Base-by-base conservation (phyloP, 2,888 invertebrate genomes). In the Anthophora plumipes region DNA sequence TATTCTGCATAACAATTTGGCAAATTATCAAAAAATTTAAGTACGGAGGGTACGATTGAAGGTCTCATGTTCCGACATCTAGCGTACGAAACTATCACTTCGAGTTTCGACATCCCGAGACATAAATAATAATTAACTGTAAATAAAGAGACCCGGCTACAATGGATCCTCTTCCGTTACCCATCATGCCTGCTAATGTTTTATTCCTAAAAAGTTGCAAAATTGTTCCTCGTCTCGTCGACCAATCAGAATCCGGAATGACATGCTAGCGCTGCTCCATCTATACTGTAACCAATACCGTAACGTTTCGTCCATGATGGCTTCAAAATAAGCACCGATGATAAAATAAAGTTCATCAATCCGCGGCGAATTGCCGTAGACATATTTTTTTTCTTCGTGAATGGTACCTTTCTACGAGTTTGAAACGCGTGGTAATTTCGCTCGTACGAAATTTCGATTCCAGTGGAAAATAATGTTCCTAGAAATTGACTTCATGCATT, bases 11-110 rank as follows among this genome's bases (percentile, higher is more conserved):
- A 57, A 14, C 20, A 37, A 31, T 31, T 31, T 43, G 14, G 8
- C 3, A 20, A 25, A 55, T 68, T n/a, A 43, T 68, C 54, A 57
- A 68, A 55, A 46, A 55, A 57, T 57, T 68, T 20, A 68, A 57
- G 57, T 37, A 46, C 46, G 46, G 43, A 43, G 37, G 46, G 31
- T n/a, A 60, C 41, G 14, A 31, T 14, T 22, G 41, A 41, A 22
- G 37, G 20, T 5, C 22, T 8, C 22, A 60, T 9, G 41, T 41
- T 17, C 14, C 41, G 60, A 41, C 60, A 60, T 60, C 60, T 60
- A 9, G 60, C 14, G 41, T 60, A 41, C 41, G 22, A 41, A 60
- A 41, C 41, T 20, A 22, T 14, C 14, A 41, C 41, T 60, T 41
- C 14, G 1, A 31, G 0, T 8, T 17, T 8, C 5, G 12, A 22